Conservation (phyloP, 2,113 vertebrate species). For the Vimba vimba region DNA sequence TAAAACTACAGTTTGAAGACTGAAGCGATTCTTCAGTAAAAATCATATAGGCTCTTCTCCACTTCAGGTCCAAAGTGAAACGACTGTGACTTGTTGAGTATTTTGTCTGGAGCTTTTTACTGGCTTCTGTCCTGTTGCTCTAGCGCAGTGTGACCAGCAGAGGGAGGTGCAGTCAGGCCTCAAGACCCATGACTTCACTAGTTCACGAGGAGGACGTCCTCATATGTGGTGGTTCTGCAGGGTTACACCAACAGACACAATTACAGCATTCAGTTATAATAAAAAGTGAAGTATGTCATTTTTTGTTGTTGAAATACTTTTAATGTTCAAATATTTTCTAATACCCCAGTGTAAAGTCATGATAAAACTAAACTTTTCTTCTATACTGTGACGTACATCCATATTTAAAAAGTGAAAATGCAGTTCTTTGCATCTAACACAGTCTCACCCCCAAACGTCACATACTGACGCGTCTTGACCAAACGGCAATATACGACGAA, state of each 20-base stretch:
- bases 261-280: background rate
- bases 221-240: constrained; percentile 78
- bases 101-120: background rate
- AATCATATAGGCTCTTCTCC: background rate
- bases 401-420: background rate
- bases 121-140: background rate
- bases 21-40: too few relatives aligned
- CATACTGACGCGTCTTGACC: too few relatives aligned
- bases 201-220: constrained; percentile 78
- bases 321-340: background rate
- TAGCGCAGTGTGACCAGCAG: constrained; percentile 57
- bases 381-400: background rate
- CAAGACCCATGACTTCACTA: constrained; percentile 48
- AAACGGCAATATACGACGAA: too few relatives aligned
- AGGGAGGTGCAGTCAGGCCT: constrained; percentile 40
- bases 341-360: background rate
- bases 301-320: background rate
- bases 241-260: constrained; percentile 15
- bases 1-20: background rate
- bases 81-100: background rate
- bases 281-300: background rate
- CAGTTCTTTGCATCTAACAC: background rate
- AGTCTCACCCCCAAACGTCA: too few relatives aligned
- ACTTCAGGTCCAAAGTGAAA: background rate
- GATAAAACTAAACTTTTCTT: background rate